These are phyloP conservation scores for Tenebrosternarchus preto DNA, from an alignment of 2,113 vertebrate genomes.

Conservation along the genomic window DNA sequence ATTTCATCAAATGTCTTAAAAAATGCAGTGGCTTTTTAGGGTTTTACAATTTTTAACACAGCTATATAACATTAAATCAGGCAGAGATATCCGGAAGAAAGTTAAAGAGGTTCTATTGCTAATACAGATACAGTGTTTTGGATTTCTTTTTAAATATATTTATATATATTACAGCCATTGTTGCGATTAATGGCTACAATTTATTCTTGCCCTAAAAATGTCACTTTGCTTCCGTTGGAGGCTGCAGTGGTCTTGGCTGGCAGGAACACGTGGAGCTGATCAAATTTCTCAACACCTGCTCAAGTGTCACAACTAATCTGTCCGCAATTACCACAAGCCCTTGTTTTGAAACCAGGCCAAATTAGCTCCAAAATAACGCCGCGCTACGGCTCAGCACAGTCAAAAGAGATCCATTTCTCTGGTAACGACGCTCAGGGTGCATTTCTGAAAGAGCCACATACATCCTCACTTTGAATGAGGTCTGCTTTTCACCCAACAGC, in stretches of 20 bases:
- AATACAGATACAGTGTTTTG: not conserved
- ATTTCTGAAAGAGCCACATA: not conserved
- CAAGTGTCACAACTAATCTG: slow-evolving; percentile 60
- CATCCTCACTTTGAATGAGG: not conserved
- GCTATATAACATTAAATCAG: slow-evolving; percentile 43
- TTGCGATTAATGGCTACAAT: slow-evolving; percentile 29
- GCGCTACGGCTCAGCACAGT: slow-evolving; percentile 12
- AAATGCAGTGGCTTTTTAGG: slow-evolving; percentile 59
- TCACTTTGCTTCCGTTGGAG: slow-evolving; percentile 50
- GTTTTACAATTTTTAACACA: slow-evolving; percentile 63
- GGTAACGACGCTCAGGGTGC: slow-evolving; percentile 46
- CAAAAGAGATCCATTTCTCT: slow-evolving; percentile 50
- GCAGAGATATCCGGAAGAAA: slow-evolving; percentile 54
- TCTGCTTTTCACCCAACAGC: not conserved
- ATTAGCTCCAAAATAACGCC: slow-evolving; percentile 23
- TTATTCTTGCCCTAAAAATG: slow-evolving; percentile 58
- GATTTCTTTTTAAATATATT: not conserved
- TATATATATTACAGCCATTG: slow-evolving; percentile 15
- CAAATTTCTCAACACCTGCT: slow-evolving; percentile 49
- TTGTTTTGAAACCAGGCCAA: slow-evolving; percentile 51
- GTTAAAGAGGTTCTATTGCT: too few species aligned
- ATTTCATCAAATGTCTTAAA: slow-evolving; percentile 47
- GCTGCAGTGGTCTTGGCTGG: slow-evolving; percentile 28
- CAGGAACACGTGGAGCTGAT: slow-evolving; percentile 52
- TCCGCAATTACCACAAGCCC: slow-evolving; percentile 52